These are phyloP conservation scores for Chaunax sp. DNA, from an alignment of 2,797 vertebrate species.

Conservation along the genomic window DNA sequence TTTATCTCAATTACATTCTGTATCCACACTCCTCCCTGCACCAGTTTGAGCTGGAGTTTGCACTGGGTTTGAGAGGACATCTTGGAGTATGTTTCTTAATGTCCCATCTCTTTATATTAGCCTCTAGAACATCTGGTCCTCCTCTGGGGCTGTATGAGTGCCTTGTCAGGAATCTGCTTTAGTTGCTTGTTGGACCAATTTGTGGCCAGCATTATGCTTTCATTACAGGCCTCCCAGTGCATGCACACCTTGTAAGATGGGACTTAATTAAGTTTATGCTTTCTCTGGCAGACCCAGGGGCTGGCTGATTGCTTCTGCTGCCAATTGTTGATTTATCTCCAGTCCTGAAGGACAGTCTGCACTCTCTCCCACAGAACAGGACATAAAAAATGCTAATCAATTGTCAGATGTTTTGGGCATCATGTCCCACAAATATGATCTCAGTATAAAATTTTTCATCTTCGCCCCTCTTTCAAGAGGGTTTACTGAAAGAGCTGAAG, in stretches of 20 bases:
- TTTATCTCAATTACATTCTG: too few relatives aligned
- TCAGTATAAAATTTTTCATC: conserved; percentile 21
- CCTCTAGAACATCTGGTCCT: conserved; percentile 17
- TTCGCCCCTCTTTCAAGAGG: conserved; percentile 19
- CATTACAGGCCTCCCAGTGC: conserved; percentile 69
- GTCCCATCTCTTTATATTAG: conserved; percentile 47
- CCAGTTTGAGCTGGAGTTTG: background rate
- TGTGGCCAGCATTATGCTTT: conserved; percentile 77
- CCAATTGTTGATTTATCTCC: conserved; percentile 78
- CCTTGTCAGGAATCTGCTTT: conserved; percentile 69
- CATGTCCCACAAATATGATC: conserved; percentile 35
- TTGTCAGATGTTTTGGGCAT: conserved; percentile 61
- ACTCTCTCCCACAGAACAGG: conserved; percentile 55
- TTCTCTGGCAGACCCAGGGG: conserved; percentile 78
- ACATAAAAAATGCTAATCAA: conserved; percentile 60
- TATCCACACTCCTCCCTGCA: background rate
- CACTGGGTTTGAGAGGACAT: conserved; percentile 15
- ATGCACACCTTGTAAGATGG: conserved; percentile 79
- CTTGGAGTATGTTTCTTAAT: conserved; percentile 31
- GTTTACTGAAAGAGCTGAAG: conserved; percentile 19
- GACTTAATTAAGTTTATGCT: conserved; percentile 85
- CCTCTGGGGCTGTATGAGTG: conserved; percentile 28
- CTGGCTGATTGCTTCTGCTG: conserved; percentile 61
- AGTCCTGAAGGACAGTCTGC: conserved; percentile 78
- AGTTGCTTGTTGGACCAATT: conserved; percentile 76